Percentiles rank a stretch among this genome's conserved stretches.
Conservation (phyloP, 2,888 invertebrate species). For the Cerastis leucographa region DNA sequence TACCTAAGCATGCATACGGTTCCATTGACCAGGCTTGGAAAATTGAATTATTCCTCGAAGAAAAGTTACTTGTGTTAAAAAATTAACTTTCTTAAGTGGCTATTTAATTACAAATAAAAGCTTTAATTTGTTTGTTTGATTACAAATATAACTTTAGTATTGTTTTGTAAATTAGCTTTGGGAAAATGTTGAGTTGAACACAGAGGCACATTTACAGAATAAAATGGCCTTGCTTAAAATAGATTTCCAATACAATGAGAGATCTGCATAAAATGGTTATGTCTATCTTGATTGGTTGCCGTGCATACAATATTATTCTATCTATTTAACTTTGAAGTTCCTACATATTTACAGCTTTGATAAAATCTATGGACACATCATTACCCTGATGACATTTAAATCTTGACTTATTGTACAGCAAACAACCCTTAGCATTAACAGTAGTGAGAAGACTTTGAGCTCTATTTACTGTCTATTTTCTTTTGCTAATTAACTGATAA, state of each 20-base stretch:
- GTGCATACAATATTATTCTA: neutral
- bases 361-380: constrained; percentile 2
- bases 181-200: no score
- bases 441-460: neutral
- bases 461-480: neutral
- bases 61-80: neutral
- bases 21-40: neutral
- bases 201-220: no score
- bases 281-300: no score
- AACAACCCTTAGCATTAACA: neutral
- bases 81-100: neutral
- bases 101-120: neutral
- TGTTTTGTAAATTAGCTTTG: no score
- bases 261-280: no score
- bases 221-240: no score
- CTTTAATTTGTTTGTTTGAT: neutral
- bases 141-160: no score
- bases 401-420: neutral
- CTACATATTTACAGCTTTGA: neutral
- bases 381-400: neutral
- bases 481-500: constrained; percentile 1
- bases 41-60: neutral
- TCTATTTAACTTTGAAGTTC: neutral
- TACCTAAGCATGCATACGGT: neutral
- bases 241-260: no score